Base-by-base conservation (phyloP, 1,140 invertebrate genomes). In the Drosophila albomicans region DNA sequence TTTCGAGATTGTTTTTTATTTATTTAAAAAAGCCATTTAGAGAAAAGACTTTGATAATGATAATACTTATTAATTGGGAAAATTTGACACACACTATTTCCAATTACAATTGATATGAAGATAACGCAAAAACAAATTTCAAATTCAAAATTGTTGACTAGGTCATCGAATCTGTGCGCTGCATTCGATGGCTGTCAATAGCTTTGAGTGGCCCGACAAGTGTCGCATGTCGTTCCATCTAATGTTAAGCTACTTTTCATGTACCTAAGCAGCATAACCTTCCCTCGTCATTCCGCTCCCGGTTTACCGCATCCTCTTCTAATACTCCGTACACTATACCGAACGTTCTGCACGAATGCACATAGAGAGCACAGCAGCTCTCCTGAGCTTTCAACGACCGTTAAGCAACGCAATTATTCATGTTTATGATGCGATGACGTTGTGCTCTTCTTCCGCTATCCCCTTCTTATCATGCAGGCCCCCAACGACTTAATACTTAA, bases 161-260 rank as follows among this genome's bases (percentile, higher is more conserved):
- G 28, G 28, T 63, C 25, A 52, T 52, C 52, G 45, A 76, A 61
- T 32, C 51, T 65, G 25, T 32, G 69, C 54, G 49, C 67, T 72
- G 71, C 74, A 66, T 57, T 75, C 69, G 54, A 62, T 84, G 58
- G 59, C 73, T 88, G 80, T 87, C 84, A 78, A 72, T 88, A 73
- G 69, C 38, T 57, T 52, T 52, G 68, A 57, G 66, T 75, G 62
- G 61, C 43, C 69, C 72, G 74, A 88, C 84, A 84, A 87, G 84
- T 87, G 84, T 88, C 80, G 84, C 79, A 80, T 88, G 84, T 87
- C 78, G 77, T 78, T 32, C 84, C 68, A 68, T 84, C 80, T 84
- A 84, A 84, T 87, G 84, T 89, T 80, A 84, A 87, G 84, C 85
- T 78, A 87, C 84, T 87, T 87, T 87, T 87, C 84, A 88, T 87